Evolutionary conservation across 2,797 vertebrate species (phyloP).

Genomic region (Brotula barbata): DNA sequence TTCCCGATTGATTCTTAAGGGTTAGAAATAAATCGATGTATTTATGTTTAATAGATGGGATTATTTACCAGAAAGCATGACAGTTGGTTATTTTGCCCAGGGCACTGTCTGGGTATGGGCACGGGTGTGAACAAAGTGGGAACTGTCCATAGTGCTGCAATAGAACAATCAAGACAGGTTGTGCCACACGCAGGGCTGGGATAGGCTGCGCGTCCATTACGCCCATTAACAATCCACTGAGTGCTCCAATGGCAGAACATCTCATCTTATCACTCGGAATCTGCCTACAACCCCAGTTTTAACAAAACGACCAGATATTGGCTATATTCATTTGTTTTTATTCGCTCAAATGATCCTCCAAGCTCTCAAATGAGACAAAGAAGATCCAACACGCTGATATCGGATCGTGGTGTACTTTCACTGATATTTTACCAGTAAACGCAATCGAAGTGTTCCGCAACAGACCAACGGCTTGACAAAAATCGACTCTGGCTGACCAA

Average conservation of each 20-base stretch:
- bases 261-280: too few relatives aligned
- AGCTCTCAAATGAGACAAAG: conserved; percentile 44
- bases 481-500: not conserved
- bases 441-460: not conserved
- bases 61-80: too few relatives aligned
- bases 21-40: too few relatives aligned
- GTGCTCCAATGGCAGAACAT: not conserved
- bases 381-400: not conserved
- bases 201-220: conserved; percentile 29
- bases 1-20: too few relatives aligned
- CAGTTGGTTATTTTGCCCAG: not conserved
- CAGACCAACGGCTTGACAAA: not conserved
- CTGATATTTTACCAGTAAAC: not conserved
- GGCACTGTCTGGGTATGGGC: conserved; percentile 15
- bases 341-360: not conserved
- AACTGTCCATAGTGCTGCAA: conserved; percentile 81
- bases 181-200: conserved; percentile 39
- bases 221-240: conserved; percentile 15
- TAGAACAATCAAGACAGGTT: conserved; percentile 59
- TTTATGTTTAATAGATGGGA: too few relatives aligned
- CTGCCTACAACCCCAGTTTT: too few relatives aligned
- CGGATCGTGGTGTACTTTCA: not conserved
- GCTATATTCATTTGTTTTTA: not conserved
- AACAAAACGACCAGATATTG: too few relatives aligned
- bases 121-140: conserved; percentile 47